Evolutionary conservation across 1,140 invertebrate genomes (phyloP), one percentile per base, ranked within the genome.

Genomic region (Hyles vespertilio): DNA sequence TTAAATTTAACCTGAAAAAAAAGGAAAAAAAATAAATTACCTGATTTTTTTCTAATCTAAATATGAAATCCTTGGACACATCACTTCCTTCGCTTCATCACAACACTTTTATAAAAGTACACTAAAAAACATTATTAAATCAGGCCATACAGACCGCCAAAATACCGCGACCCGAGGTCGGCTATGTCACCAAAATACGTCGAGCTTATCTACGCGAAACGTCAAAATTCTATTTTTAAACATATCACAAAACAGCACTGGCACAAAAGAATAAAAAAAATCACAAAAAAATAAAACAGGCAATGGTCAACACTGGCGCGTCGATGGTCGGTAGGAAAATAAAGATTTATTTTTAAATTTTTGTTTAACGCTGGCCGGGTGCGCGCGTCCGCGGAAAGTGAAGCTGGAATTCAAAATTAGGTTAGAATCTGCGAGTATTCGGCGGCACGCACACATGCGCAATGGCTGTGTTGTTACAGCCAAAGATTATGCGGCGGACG

Each of bases 401-500:
- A 74, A 76, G 80, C 80, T 77, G 76, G 72, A 79, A 82, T 84
- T 87, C 79, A 76, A 74, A 87, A 84, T 84, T 87, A 84, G 84
- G 84, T 87, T 87, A 84, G 76, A 81, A 82, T 79, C 65, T 77
- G 79, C 81, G 80, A 74, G 83, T 76, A 34, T 75, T 84, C 79
- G 76, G 79, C 77, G 81, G 79, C 75, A 81, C 84, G 58, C 81
- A 84, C 80, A 87, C 84, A 87, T 81, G 81, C 84, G 84, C 81
- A 79, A 51, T 65, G 51, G 51, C 43, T 65, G 59, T 66, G 63
- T 52, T 50, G 32, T 54, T 49, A 69, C 36, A 53, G 50, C 5
- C 81, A 86, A 70, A 77, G 83, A 81, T 12, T 74, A 72, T 11
- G 44, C 46, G 46, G 46, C n/a, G 5, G 46, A 48, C 5, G n/a